Percentiles rank a stretch among this genome's conserved stretches.
phyloP scores from a whole-genome alignment of 2,113 vertebrate genomes.

The Capreolus pygargus region DNA sequence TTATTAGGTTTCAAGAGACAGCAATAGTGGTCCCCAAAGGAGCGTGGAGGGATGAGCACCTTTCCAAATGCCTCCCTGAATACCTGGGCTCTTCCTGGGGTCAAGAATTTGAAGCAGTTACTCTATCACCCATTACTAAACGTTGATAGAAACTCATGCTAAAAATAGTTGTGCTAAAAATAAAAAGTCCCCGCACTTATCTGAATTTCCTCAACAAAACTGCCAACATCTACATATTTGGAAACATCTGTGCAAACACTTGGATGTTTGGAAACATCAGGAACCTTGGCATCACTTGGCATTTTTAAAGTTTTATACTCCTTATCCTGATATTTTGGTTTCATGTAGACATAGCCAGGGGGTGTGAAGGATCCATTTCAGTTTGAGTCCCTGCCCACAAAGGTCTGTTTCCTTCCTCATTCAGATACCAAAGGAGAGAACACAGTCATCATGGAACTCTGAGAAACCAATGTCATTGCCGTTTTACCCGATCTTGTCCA shows the following conservation, averaged over 20 bases:
- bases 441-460: neutral
- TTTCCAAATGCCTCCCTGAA: neutral
- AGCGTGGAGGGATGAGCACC: neutral
- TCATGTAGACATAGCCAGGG: neutral
- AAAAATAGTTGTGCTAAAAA: slow-evolving; percentile 66
- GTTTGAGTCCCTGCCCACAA: neutral
- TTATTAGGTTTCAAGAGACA: neutral
- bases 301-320: neutral
- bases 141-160: neutral
- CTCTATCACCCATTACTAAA: neutral
- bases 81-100: neutral
- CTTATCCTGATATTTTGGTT: neutral
- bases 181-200: slow-evolving; percentile 22
- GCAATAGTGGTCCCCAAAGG: neutral
- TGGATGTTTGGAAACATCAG: slow-evolving; percentile 11
- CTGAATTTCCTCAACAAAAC: neutral
- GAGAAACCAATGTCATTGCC: neutral
- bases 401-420: too few species aligned
- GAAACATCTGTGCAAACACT: slow-evolving; percentile 12
- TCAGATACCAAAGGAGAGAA: neutral
- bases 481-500: neutral
- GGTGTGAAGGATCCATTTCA: neutral
- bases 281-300: neutral
- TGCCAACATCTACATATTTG: slow-evolving; percentile 52
- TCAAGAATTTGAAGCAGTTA: slow-evolving; percentile 55